Evolutionary conservation across 37 sponge, comb jelly and placozoan species (phyloP), one percentile per base, ranked within the genome.

Genomic region (Ephydatia muelleri): DNA sequence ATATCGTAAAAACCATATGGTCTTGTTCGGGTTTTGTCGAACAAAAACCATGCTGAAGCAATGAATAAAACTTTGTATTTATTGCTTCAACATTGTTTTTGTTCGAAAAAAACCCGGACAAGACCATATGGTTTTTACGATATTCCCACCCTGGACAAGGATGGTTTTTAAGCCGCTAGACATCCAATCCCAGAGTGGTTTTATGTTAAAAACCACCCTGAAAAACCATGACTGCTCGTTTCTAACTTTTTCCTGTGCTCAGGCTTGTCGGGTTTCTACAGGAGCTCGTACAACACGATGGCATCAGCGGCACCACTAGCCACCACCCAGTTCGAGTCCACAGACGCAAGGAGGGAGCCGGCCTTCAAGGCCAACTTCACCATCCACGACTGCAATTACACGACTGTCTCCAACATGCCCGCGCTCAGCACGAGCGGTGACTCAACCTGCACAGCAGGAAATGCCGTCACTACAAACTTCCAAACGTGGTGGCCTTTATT

Each of bases 321-420:
- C 4, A 91, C 90, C 48, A 95, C 96, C 5, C 93, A 95, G 84
- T 92, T 95, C 79, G 96, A 95, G 65, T 77, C 96, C 21, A 93
- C 93, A 8, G 85, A 81, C 73, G 96, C 96, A 30, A 82, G 96
- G 3, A 76, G 71, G 49, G 96, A 95, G 74, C 96, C 96, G 38
- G 86, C 38, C 25, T 78, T 90, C 83, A 95, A 95, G 81, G 93
- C 96, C 21, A 80, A 77, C 70, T 95, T 95, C 80, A 78, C 81
- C 67, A 76, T 87, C 26, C 81, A 85, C 29, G 87, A 84, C 33
- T 1, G 76, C n/a, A 65, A 34, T 21, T 71, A 80, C 37, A 87
- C 27, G 3, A 91, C 91, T 2, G 79, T 84, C 37, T 93, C 92
- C 22, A 95, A 95, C 78, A 95, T 92, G 92, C 92, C 89, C 3